Base-by-base conservation (phyloP, 1,140 invertebrate genomes). In the Anastrepha ludens region DNA sequence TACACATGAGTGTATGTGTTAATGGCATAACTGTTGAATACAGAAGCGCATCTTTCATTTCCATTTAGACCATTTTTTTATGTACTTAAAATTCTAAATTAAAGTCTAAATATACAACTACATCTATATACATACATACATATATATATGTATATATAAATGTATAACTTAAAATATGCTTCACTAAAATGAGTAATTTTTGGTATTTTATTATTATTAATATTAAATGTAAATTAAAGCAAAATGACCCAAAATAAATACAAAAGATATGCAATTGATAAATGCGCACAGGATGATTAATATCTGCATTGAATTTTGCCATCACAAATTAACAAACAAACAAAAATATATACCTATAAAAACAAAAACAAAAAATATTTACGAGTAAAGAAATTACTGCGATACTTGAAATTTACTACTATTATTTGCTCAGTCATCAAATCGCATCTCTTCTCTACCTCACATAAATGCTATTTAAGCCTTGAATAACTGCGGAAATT, bases 401-500 rank as follows among this genome's bases (percentile, higher is more conserved):
- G 11, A 20, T 55, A 81, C 47, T 50, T 20, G 9, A 20, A 29
- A 55, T 81, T 81, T 81, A 81, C 50, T 58, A 59, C 44, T 44
- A 86, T 44, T 87, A 87, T 55, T 50, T 85, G 41, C 60, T 87
- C 65, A 47, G 62, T 87, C 65, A 55, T 20, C 62, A 47, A 87
- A 67, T 47, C 20, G 44, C 44, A 8, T 20, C n/a, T 81, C 47
- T 58, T 2, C 47, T 50, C 20, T 15, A 50, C 39, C 15, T 11
- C 15, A 15, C 70, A 55, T 81, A 50, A 81, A 55, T 85, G 7
- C 39, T 39, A 15, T 11, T 90, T 94, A 95, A 89, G 94, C 94
- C 92, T 97, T 96, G 91, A 97, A 97, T 90, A 96, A 95, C 90
- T 96, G 95, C n/a, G 97, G 96, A 94, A 97, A 97, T 93, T 97